Evolutionary conservation across 2,888 invertebrate genomes (phyloP), one percentile per base, ranked within the genome.

Genomic region (Eurois occulta): DNA sequence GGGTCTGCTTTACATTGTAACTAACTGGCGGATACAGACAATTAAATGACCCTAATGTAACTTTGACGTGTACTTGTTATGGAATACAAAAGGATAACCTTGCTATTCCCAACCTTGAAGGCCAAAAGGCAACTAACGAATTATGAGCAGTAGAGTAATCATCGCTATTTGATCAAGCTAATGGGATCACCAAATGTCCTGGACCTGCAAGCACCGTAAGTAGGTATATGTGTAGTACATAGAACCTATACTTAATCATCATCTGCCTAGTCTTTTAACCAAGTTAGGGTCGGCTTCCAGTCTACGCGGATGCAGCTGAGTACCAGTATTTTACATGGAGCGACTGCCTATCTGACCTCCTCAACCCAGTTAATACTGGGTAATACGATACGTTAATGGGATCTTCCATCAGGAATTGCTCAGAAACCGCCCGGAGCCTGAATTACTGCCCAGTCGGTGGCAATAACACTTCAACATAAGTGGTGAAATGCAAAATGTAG

Each of bases 1-100:
- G 7, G 28, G 52, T 43, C 28, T 52, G 13, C 24, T 35, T 55
- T 76, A 76, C 79, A 43, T 52, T 79, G 79, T 77, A 71, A 35
- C 48, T 71, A 62, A 62, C 21, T 71, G 55, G 28, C 60, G 60
- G 60, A 77, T 70, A 70, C 70, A 62, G 18, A 48, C 28, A 35
- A 79, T 77, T 79, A 62, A 41, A 79, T 62, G 60, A 43, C 35
- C 48, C 60, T 35, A 24, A n/a, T 52, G 24, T 70, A 24, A 71
- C 41, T 71, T 71, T 35, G 13, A 41, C 58, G 18, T 35, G 35
- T 28, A 43, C n/a, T 77, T 43, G 52, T 38, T n/a, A 64, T 38
- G 13, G 64, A 43, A 35, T 52, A 13, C 35, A 2, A 35, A 77
- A 77, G 18, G 52, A 52, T 38, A 55, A 38, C 16, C 38, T 77